Conservation (phyloP, 2,797 vertebrate genomes). For the Chrysolophus pictus region DNA sequence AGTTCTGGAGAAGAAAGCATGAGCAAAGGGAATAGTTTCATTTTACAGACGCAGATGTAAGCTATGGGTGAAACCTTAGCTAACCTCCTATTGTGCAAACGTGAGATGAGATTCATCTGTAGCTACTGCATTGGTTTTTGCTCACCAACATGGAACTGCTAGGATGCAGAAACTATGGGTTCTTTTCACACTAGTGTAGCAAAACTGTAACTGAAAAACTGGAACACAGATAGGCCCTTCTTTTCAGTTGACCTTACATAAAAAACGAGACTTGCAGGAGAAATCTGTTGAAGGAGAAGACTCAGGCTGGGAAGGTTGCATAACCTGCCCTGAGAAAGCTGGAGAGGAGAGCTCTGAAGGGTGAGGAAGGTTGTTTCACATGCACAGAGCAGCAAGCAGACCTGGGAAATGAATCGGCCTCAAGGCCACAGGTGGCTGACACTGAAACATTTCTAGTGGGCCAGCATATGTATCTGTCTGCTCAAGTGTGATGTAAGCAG, state of each 20-base stretch:
- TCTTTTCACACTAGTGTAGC: background rate
- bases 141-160: background rate
- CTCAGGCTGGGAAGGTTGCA: background rate
- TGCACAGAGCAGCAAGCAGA: background rate
- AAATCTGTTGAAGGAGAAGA: background rate
- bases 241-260: background rate
- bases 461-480: background rate
- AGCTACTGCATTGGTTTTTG: background rate
- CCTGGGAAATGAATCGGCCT: background rate
- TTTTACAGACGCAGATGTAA: background rate
- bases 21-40: background rate
- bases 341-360: background rate
- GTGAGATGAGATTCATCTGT: background rate
- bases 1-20: background rate
- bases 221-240: background rate
- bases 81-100: background rate
- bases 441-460: fast-evolving
- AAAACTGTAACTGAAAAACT: background rate
- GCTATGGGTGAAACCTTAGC: background rate
- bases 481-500: background rate
- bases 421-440: background rate
- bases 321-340: background rate
- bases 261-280: background rate
- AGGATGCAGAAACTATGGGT: background rate
- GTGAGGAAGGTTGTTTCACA: background rate